Evolutionary conservation across 2,113 vertebrate species (phyloP).

Genomic region (Hylia prasina): DNA sequence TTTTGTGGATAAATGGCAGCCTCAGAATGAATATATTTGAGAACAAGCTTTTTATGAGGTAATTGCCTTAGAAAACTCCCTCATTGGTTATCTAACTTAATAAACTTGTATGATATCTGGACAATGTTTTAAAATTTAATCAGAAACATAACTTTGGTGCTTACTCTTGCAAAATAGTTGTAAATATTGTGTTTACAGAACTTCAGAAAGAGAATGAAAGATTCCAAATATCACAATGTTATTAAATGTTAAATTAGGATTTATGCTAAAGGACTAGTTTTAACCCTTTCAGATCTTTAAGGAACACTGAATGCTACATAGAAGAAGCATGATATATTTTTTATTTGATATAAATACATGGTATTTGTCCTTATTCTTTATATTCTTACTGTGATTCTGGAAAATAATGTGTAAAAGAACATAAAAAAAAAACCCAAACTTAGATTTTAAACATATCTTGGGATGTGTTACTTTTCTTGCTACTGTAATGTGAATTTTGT

Average conservation of each 20-base stretch:
- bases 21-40: not conserved
- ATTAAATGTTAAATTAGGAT: not conserved
- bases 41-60: not conserved
- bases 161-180: not conserved
- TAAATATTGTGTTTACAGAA: not conserved
- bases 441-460: not conserved
- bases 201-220: not conserved
- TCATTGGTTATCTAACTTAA: not conserved
- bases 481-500: not conserved
- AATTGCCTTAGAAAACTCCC: not conserved
- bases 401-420: not conserved
- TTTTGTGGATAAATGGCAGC: not conserved
- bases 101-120: not conserved
- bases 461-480: not conserved
- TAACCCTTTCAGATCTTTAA: not conserved
- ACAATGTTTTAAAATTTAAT: not conserved
- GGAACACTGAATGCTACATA: not conserved
- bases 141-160: not conserved
- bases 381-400: not conserved
- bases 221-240: not conserved
- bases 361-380: not conserved
- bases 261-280: not conserved
- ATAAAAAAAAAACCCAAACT: not conserved
- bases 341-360: not conserved
- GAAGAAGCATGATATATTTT: not conserved